Evolutionary conservation across 2,888 invertebrate genomes (phyloP).

Genomic region (Hypomecis atomaria): DNA sequence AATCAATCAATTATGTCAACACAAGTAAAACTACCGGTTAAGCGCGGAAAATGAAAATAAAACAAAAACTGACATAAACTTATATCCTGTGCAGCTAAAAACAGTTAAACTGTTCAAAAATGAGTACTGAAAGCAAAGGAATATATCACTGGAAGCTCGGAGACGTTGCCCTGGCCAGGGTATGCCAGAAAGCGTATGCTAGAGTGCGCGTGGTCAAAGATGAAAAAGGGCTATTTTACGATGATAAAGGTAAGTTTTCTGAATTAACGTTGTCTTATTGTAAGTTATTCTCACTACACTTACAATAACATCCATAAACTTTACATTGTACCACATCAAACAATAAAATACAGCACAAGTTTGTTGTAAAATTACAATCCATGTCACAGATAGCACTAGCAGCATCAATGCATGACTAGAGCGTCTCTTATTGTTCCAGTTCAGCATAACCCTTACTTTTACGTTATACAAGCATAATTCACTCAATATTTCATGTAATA

Average conservation of each 20-base stretch:
- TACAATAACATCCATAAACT: not conserved
- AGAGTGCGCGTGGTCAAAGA: slow-evolving; percentile 75
- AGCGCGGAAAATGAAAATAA: slow-evolving; percentile 38
- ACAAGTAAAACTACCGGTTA: slow-evolving; percentile 26
- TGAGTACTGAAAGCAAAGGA: slow-evolving; percentile 51
- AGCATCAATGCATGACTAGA: not conserved
- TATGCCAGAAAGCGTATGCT: slow-evolving; percentile 71
- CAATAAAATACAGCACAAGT: not conserved
- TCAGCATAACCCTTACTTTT: not conserved
- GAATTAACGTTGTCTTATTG: not conserved
- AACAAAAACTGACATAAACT: slow-evolving; percentile 21
- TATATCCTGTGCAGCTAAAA: slow-evolving; percentile 3
- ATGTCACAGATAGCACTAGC: too few species aligned
- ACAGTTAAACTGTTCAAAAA: slow-evolving; percentile 32
- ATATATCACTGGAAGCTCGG: slow-evolving; percentile 77
- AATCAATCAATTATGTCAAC: slow-evolving; percentile 26
- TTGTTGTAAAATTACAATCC: not conserved
- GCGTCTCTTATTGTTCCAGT: not conserved
- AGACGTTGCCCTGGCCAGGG: slow-evolving; percentile 70
- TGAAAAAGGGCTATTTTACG: slow-evolving; percentile 73
- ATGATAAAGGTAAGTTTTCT: slow-evolving; percentile 65
- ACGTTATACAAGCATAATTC: too few species aligned
- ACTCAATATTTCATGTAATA: too few species aligned
- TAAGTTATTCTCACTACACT: not conserved
- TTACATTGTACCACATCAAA: not conserved